Percentiles rank a stretch among this genome's conserved stretches.
Evolutionary conservation across 2,797 vertebrate genomes (phyloP).

Genomic region (Megalops cyprinoides): DNA sequence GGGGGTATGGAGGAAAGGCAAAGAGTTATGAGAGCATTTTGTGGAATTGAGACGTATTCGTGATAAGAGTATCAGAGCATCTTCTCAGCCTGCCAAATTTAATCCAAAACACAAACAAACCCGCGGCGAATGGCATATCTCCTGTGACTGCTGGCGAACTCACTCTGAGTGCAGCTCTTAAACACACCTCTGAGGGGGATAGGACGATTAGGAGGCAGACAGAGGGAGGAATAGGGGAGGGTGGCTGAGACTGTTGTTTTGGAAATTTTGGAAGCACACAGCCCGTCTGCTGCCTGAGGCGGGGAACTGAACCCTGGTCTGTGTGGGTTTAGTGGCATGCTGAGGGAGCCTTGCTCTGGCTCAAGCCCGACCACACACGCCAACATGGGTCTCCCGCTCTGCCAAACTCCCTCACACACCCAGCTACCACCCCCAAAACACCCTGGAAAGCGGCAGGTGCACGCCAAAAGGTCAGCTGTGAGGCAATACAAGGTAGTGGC

Average conservation of each 20-base stretch:
- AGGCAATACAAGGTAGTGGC: too few relatives aligned
- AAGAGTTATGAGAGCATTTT: slow-evolving; percentile 12
- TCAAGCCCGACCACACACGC: too few relatives aligned
- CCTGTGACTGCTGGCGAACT: not conserved
- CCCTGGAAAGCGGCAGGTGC: too few relatives aligned
- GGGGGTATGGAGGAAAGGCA: slow-evolving; percentile 33
- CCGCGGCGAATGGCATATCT: slow-evolving; percentile 48
- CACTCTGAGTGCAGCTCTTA: slow-evolving; percentile 20
- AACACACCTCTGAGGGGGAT: slow-evolving; percentile 39
- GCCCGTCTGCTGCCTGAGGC: too few relatives aligned
- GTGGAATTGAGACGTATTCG: slow-evolving; percentile 9
- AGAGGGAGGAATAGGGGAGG: not conserved
- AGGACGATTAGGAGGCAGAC: slow-evolving; percentile 20
- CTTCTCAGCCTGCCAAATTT: slow-evolving; percentile 48
- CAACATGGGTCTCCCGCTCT: too few relatives aligned
- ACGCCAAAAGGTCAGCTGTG: too few relatives aligned
- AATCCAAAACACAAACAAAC: slow-evolving; percentile 37
- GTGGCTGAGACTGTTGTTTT: too few relatives aligned
- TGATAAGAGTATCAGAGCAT: slow-evolving; percentile 50
- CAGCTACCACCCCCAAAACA: too few relatives aligned
- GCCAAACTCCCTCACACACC: too few relatives aligned
- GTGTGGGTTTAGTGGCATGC: too few relatives aligned
- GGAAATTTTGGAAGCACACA: not conserved
- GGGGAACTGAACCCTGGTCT: not conserved
- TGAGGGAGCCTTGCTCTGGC: too few relatives aligned